phyloP scores from a whole-genome alignment of 2,113 vertebrate genomes.

The Dicrurus megarhynchus region DNA sequence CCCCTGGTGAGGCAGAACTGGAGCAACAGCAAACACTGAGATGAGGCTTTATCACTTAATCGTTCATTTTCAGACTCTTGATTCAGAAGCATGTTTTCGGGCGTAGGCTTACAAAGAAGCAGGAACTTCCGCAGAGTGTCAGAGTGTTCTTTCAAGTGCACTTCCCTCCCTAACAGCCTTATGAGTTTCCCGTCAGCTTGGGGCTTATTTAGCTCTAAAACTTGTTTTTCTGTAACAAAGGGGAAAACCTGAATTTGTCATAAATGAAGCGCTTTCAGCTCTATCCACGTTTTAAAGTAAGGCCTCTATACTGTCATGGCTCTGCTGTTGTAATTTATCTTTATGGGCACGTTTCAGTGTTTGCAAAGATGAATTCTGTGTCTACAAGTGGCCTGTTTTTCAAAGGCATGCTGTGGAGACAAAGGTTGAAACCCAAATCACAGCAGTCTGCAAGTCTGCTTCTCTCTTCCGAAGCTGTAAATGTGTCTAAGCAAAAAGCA shows the following conservation, averaged over 20 bases:
- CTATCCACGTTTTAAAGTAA: neutral
- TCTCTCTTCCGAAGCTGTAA: constrained; percentile 11
- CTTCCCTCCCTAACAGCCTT: neutral
- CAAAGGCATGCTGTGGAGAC: constrained; percentile 13
- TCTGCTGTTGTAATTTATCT: neutral
- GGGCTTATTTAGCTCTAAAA: neutral
- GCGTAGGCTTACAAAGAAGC: neutral
- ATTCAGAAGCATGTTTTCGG: neutral
- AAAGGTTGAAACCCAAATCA: constrained; percentile 48
- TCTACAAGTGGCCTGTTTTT: neutral
- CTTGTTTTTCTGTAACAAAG: neutral
- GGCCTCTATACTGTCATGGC: neutral
- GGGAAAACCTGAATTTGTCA: neutral
- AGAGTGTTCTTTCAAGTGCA: neutral
- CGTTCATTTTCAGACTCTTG: neutral
- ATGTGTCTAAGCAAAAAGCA: constrained; percentile 20
- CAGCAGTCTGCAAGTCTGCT: constrained; percentile 23
- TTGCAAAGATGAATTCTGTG: neutral
- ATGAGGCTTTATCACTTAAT: neutral
- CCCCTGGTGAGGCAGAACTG: neutral
- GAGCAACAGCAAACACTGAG: neutral
- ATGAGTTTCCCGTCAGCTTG: neutral
- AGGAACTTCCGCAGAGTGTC: neutral
- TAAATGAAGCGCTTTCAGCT: neutral
- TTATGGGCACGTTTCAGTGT: neutral